Percentiles rank a stretch among this genome's conserved stretches.
Conservation (phyloP, 2,113 vertebrate genomes). For the Planiliza haematocheilus region DNA sequence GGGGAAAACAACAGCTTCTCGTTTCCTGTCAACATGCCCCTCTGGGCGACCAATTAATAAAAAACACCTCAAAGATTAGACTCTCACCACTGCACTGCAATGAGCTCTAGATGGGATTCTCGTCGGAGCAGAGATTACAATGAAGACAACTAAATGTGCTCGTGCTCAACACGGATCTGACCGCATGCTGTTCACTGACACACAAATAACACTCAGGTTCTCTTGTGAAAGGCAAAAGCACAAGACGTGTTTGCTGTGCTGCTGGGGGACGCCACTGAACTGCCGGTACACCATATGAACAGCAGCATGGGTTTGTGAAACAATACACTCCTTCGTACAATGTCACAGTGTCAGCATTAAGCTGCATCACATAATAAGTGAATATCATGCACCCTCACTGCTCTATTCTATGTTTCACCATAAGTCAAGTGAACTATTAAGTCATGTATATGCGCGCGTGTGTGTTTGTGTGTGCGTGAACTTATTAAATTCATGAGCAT, state of each 20-base stretch:
- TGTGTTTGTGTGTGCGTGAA: constrained; percentile 1
- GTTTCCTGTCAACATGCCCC: constrained; percentile 70
- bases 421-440: constrained; percentile 16
- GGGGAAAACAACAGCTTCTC: constrained; percentile 64
- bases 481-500: constrained; percentile 3
- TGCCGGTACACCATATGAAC: constrained; percentile 30
- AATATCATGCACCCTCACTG: constrained; percentile 28
- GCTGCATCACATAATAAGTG: constrained; percentile 31
- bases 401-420: constrained; percentile 19
- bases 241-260: neutral
- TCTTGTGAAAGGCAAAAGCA: neutral
- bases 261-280: neutral
- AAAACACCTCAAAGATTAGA: constrained; percentile 69
- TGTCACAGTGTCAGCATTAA: constrained; percentile 22
- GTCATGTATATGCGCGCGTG: neutral
- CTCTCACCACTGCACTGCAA: constrained; percentile 47
- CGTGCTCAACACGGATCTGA: constrained; percentile 10
- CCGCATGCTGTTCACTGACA: constrained; percentile 18
- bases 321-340: constrained; percentile 34
- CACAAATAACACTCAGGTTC: constrained; percentile 8
- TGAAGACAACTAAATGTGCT: constrained; percentile 24
- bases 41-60: constrained; percentile 74
- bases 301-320: constrained; percentile 36
- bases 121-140: constrained; percentile 44
- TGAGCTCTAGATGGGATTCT: constrained; percentile 55